These are phyloP conservation scores for Lasioglossum lativentre DNA, from an alignment of 2,888 invertebrate species.

Conservation along the genomic window DNA sequence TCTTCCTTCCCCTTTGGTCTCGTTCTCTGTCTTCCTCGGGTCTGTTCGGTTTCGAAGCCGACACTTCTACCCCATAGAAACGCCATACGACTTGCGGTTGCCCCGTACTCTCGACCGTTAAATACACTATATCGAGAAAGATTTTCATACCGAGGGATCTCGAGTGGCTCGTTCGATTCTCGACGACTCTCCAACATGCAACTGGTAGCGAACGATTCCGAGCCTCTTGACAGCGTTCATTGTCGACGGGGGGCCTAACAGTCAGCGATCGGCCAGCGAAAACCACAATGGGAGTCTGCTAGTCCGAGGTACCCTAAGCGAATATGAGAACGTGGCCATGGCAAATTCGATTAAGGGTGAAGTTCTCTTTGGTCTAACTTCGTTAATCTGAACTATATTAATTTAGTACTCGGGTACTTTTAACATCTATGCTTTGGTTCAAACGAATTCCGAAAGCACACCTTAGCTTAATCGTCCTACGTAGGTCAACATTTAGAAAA, in stretches of 20 bases:
- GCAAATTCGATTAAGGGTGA: constrained; percentile 40
- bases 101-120: constrained; percentile 66
- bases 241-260: constrained; percentile 47
- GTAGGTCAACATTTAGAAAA: too few species aligned
- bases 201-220: constrained; percentile 80
- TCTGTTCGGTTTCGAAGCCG: background rate
- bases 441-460: too few species aligned
- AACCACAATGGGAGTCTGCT: constrained; percentile 28
- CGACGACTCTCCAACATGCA: constrained; percentile 76
- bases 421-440: too few species aligned
- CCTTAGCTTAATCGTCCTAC: too few species aligned
- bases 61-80: constrained; percentile 43
- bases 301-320: constrained; percentile 17
- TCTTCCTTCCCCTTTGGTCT: background rate
- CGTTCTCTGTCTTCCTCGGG: background rate
- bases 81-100: constrained; percentile 10
- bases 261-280: constrained; percentile 5
- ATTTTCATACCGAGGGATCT: constrained; percentile 56
- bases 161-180: constrained; percentile 55
- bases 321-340: constrained; percentile 46
- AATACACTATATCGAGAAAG: constrained; percentile 74
- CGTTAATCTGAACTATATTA: background rate
- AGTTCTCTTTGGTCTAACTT: background rate
- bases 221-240: constrained; percentile 70
- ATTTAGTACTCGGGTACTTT: too few species aligned